Evolutionary conservation across 2,113 vertebrate genomes (phyloP).

Genomic region (Nanorana parkeri): DNA sequence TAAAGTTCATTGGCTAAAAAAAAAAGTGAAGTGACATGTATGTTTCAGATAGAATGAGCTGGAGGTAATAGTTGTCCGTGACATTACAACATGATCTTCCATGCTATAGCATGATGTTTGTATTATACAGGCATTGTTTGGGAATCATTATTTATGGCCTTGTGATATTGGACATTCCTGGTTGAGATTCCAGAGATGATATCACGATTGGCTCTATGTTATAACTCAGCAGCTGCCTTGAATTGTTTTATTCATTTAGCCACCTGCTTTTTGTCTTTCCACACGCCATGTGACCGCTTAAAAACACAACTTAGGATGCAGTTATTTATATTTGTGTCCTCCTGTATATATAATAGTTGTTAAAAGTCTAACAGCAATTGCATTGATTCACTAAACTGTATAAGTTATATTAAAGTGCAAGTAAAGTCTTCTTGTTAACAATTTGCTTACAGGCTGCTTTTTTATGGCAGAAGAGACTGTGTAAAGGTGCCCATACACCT

Average conservation of each 20-base stretch:
- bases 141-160: conserved; percentile 16
- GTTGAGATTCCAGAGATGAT: conserved; percentile 13
- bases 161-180: not conserved
- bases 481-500: no score
- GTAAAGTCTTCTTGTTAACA: no score
- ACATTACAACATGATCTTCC: not conserved
- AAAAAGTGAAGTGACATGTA: not conserved
- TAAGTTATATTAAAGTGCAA: no score
- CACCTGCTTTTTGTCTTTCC: conserved; percentile 17
- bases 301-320: no score
- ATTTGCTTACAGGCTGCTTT: no score
- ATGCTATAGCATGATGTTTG: not conserved
- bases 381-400: no score
- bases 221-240: not conserved
- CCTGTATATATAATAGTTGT: no score
- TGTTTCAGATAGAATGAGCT: not conserved
- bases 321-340: no score
- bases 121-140: not conserved
- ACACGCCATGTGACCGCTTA: not conserved
- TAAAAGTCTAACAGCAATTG: no score
- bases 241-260: conserved; percentile 1
- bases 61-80: not conserved
- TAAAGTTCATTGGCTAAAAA: not conserved
- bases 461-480: no score
- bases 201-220: conserved; percentile 13